Percentiles rank a stretch among this genome's conserved stretches.
These are phyloP conservation scores for Drosophila suboccidentalis DNA, from an alignment of 2,888 invertebrate species.

Conservation along the genomic window DNA sequence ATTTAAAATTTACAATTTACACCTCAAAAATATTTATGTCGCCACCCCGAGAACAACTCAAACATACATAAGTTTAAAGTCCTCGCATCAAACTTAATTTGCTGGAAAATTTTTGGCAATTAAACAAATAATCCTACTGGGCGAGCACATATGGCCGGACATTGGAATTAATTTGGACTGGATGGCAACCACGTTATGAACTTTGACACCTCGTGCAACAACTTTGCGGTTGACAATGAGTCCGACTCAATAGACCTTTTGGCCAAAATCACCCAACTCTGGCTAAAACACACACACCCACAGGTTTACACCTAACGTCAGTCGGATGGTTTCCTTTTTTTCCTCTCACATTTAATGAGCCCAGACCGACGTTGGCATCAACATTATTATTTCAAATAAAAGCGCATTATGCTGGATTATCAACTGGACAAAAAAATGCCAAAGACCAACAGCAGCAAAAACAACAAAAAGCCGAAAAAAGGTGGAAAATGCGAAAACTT, in stretches of 20 bases:
- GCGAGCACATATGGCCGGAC: conserved; percentile 65
- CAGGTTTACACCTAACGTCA: conserved; percentile 44
- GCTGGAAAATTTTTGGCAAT: conserved; percentile 84
- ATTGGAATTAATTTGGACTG: conserved; percentile 74
- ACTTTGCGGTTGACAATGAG: conserved; percentile 84
- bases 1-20: conserved; percentile 63
- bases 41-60: conserved; percentile 1
- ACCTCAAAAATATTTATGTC: conserved; percentile 67
- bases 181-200: conserved; percentile 62
- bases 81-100: conserved; percentile 82
- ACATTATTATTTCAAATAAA: conserved; percentile 84
- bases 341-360: conserved; percentile 70
- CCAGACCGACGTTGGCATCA: conserved; percentile 77
- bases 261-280: conserved; percentile 9
- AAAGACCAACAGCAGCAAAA: conserved; percentile 21
- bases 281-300: conserved; percentile 22
- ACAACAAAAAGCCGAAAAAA: conserved; percentile 48
- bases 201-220: conserved; percentile 85
- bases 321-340: conserved; percentile 9
- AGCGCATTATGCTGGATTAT: conserved; percentile 84
- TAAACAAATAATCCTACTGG: conserved; percentile 58
- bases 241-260: conserved; percentile 36
- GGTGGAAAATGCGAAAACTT: conserved; percentile 80
- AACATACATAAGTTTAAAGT: conserved; percentile 46
- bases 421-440: conserved; percentile 58